A percentile compares a stretch with the other conserved stretches of the same genome.
These are phyloP conservation scores for Orientallactaga sibirica DNA, from an alignment of 2,797 vertebrate genomes.

Conservation along the genomic window DNA sequence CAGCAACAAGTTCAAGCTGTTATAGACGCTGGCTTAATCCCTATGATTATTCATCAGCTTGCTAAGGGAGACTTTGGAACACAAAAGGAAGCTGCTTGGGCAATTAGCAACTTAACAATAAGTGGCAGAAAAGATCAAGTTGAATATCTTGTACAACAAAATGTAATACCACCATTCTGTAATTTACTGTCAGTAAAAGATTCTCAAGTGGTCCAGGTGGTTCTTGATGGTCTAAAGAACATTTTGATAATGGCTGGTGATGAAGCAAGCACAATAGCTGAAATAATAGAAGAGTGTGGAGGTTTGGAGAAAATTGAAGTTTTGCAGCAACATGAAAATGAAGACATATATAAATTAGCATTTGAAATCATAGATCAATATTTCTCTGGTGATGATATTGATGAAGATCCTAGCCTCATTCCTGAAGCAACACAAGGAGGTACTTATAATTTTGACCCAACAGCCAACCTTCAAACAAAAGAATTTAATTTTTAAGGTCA, in stretches of 20 bases:
- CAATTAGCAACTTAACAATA: slow-evolving; percentile 99
- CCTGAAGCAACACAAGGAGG: too few relatives aligned
- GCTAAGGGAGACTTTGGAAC: slow-evolving; percentile 99
- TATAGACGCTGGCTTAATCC: slow-evolving; percentile 98
- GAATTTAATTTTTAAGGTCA: too few relatives aligned
- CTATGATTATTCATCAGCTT: slow-evolving; percentile 99
- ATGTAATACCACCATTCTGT: slow-evolving; percentile 99
- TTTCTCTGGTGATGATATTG: too few relatives aligned
- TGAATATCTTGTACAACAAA: slow-evolving; percentile 98
- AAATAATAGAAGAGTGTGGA: slow-evolving; percentile 99
- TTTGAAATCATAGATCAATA: too few relatives aligned
- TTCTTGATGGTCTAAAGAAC: slow-evolving; percentile 99
- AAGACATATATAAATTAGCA: too few relatives aligned
- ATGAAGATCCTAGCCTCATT: too few relatives aligned
- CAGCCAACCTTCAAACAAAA: too few relatives aligned
- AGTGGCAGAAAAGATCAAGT: slow-evolving; percentile 99
- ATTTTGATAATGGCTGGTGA: slow-evolving; percentile 99
- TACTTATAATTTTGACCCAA: too few relatives aligned
- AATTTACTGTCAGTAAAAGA: slow-evolving; percentile 98
- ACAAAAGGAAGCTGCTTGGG: slow-evolving; percentile 99
- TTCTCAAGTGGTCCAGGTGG: slow-evolving; percentile 99
- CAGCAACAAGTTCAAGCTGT: slow-evolving; percentile 99
- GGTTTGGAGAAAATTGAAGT: too few relatives aligned
- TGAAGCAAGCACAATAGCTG: slow-evolving; percentile 98
- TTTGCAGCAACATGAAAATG: too few relatives aligned